Conservation (phyloP, 1,140 invertebrate species). For the Harpegnathos saltator region DNA sequence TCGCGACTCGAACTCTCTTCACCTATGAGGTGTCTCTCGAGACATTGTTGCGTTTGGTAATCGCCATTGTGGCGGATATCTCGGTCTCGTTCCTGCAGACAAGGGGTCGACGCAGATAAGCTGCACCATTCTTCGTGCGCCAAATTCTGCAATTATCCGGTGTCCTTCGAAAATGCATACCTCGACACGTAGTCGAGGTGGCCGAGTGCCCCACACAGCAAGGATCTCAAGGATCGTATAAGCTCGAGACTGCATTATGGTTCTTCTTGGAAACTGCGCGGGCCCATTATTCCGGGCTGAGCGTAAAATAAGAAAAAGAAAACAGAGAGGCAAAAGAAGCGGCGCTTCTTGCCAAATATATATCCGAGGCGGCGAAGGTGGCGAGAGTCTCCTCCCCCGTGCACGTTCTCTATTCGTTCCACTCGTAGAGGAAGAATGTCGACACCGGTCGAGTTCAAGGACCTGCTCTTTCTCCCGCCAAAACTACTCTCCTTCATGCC, state of each 20-base stretch:
- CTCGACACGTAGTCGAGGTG: conserved; percentile 21
- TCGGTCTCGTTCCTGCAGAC: too few relatives aligned
- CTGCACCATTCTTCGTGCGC: not conserved
- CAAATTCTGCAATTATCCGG: not conserved
- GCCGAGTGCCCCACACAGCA: conserved; percentile 22
- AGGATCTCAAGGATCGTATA: conserved; percentile 16
- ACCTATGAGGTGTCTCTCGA: not conserved
- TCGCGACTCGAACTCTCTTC: not conserved
- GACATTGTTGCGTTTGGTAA: not conserved
- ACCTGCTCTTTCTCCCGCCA: conserved; percentile 9
- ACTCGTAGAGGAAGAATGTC: conserved; percentile 34
- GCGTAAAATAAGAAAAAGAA: too few relatives aligned
- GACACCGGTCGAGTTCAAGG: conserved; percentile 46
- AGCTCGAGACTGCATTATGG: conserved; percentile 29
- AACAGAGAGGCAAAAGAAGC: not conserved
- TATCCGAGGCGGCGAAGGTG: not conserved
- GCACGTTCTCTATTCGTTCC: conserved; percentile 28
- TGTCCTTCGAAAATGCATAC: conserved; percentile 28
- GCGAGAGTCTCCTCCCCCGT: not conserved
- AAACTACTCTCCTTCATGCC: conserved; percentile 19
- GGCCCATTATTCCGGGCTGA: not conserved
- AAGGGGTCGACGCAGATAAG: not conserved
- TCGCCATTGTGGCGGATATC: too few relatives aligned
- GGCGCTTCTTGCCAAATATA: not conserved
- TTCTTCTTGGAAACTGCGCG: conserved; percentile 21